Base-by-base conservation (phyloP, 2,888 invertebrate species). In the Mythimna lalbum region DNA sequence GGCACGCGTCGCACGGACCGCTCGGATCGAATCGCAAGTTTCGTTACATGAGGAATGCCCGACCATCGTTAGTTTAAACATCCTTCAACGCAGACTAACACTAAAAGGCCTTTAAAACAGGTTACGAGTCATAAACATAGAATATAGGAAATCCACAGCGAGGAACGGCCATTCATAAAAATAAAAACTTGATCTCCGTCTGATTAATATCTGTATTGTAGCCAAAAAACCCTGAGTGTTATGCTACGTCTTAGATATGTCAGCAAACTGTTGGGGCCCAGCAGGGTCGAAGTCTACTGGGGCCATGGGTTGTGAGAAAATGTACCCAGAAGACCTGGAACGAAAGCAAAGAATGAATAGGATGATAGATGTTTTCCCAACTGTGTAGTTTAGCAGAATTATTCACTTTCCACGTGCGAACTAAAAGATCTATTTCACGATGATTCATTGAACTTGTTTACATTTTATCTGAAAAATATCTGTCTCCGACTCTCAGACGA, bases 1-100 rank as follows among this genome's bases (percentile, higher is more conserved):
- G 91, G 78, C 87, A 92, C 93, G 93, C 92, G 86, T 86, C 87
- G 27, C 33, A n/a, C 33, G n/a, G 31, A 55, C 33, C 53, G 69
- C 61, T 84, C 81, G 82, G 65, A 81, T 76, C 82, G 81, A 80
- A 85, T 81, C 62, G 76, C 75, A 59, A 76, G 81, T 78, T 84
- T 82, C 77, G 81, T 83, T 80, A 83, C 76, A 71, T 56, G 77
- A 82, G 74, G 81, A 76, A 79, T 84, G 76, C 72, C 69, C 69
- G 73, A 66, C 76, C 79, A 69, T 78, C 76, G 74, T 79, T 82
- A 74, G 70, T 66, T 27, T 70, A 70, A 65, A 83, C 76, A 85
- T 85, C 85, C 83, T 83, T 82, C 80, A 78, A 78, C 73, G 65
- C 72, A 80, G 80, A 76, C 69, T 76, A 76, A 67, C 52, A 77